Evolutionary conservation across 1,140 invertebrate species (phyloP), one percentile per base, ranked within the genome.

Genomic region (Drosophila chauvacae): DNA sequence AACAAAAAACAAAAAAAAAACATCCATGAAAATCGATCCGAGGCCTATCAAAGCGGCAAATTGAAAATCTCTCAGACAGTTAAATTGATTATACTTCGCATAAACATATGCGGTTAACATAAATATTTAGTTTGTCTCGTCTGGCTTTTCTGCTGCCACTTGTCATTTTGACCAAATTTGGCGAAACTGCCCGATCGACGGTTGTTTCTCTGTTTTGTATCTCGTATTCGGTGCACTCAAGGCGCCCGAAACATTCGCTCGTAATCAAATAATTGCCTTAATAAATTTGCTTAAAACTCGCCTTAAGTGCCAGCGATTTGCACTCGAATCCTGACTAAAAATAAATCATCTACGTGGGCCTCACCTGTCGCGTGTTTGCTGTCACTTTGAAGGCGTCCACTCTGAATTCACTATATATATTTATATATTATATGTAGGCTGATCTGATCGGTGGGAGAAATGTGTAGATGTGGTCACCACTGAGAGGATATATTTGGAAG

Each of bases 101-200:
- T 61, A 87, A 56, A 66, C 76, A 66, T 58, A 64, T 80, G 62
- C 39, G 55, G 48, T 65, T 53, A 61, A 66, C 47, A 65, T 57
- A 53, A 50, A 65, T 56, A 56, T 53, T 56, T 48, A 70, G 47
- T 66, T 76, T 45, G 16, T 33, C 61, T 50, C 47, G 42, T 56
- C 45, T 71, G 47, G 47, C 16, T 39, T n/a, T 56, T 42, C 42
- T n/a, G 53, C 51, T 55, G 45, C 60, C 55, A 82, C 59, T 65
- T 85, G 82, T 81, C 69, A 72, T 77, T 87, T 88, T 77, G 50
- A 53, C 83, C 83, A 84, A 80, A 87, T 87, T 84, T 88, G 83
- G 83, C 65, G 83, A 53, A 23, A 23, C 58, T 55, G 60, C 59
- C 45, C 37, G 53, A 23, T 55, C 20, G 53, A 23, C 33, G 18